Percentiles rank a stretch among this genome's conserved stretches.
These are phyloP conservation scores for Agonopterix alstromeriana DNA, from an alignment of 2,888 invertebrate genomes.

Conservation along the genomic window DNA sequence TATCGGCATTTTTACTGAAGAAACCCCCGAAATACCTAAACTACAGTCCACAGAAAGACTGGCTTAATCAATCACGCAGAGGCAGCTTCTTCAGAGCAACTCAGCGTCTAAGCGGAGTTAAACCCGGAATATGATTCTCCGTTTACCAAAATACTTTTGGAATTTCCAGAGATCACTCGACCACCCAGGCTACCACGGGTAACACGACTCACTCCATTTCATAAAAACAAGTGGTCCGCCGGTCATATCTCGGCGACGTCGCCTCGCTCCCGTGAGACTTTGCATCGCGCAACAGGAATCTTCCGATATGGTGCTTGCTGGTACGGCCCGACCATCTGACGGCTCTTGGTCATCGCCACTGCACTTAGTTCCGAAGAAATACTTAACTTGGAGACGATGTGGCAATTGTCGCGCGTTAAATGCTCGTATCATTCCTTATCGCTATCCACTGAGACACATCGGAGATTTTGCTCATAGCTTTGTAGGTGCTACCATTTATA, in stretches of 20 bases:
- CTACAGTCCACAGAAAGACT: too few species aligned
- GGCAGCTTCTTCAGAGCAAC: not conserved
- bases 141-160: not conserved
- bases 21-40: not conserved
- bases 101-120: not conserved
- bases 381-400: constrained; percentile 23
- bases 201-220: constrained; percentile 15
- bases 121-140: not conserved
- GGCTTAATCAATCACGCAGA: too few species aligned
- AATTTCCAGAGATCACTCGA: not conserved
- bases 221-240: constrained; percentile 15
- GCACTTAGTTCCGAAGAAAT: constrained; percentile 20
- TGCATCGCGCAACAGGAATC: constrained; percentile 16
- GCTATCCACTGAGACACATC: constrained; percentile 6
- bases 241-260: constrained; percentile 10
- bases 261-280: constrained; percentile 16
- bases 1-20: not conserved
- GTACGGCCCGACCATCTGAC: constrained; percentile 14
- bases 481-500: constrained; percentile 5
- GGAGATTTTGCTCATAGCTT: constrained; percentile 8
- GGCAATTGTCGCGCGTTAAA: constrained; percentile 22
- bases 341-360: constrained; percentile 11
- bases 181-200: not conserved
- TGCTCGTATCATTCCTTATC: not conserved
- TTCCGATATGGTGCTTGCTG: constrained; percentile 13